These are phyloP conservation scores for Ptychoptera contaminata DNA, from an alignment of 2,888 invertebrate species.

Conservation along the genomic window DNA sequence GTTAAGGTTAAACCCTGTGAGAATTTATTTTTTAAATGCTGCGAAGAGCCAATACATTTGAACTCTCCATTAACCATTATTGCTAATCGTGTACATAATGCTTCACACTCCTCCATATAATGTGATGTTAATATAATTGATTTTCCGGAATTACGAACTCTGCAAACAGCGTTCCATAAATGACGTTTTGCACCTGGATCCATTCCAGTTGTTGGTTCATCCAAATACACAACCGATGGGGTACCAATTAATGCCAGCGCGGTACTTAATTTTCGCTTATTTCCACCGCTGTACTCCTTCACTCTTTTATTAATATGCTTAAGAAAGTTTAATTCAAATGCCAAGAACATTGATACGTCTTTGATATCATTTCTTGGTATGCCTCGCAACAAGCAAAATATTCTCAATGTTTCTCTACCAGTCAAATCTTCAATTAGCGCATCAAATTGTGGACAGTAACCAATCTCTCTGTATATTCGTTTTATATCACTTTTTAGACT, in stretches of 20 bases:
- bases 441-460: constrained; percentile 50
- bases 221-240: constrained; percentile 48
- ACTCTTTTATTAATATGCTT: constrained; percentile 43
- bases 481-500: constrained; percentile 35
- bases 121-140: constrained; percentile 66
- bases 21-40: constrained; percentile 43
- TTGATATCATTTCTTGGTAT: constrained; percentile 23
- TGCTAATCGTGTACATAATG: constrained; percentile 55
- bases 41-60: constrained; percentile 53
- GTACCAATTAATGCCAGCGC: constrained; percentile 52
- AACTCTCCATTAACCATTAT: constrained; percentile 64
- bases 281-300: constrained; percentile 44
- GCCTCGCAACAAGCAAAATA: constrained; percentile 47
- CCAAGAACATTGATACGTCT: constrained; percentile 29
- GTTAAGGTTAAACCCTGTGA: too few relatives aligned
- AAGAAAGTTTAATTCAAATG: constrained; percentile 37
- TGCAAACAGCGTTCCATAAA: constrained; percentile 58
- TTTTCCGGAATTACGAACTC: constrained; percentile 48
- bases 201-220: constrained; percentile 37
- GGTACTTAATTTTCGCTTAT: constrained; percentile 51
- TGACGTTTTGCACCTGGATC: constrained; percentile 65
- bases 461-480: constrained; percentile 36
- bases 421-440: constrained; percentile 48
- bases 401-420: constrained; percentile 45
- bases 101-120: constrained; percentile 70